Evolutionary conservation across 53 echinoderm and acorn worm genomes (phyloP).

Genomic region (Echinarachnius parma): DNA sequence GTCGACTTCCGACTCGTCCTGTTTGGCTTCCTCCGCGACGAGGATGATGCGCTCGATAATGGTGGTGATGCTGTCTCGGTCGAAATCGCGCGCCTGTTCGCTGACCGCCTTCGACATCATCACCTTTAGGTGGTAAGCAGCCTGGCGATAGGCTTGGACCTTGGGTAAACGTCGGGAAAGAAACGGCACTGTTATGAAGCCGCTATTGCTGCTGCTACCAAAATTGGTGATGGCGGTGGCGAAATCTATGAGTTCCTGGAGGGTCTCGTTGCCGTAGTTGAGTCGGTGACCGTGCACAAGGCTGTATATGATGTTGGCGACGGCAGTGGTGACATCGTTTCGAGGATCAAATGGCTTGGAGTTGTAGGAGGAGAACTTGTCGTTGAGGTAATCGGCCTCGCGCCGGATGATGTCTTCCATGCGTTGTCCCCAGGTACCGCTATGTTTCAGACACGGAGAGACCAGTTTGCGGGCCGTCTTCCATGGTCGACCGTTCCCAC

Average conservation of each 20-base stretch:
- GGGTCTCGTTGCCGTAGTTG: neutral
- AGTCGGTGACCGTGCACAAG: conserved; percentile 17
- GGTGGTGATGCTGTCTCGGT: conserved; percentile 1
- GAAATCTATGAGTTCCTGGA: conserved; percentile 11
- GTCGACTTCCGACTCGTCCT: neutral
- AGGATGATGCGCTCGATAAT: conserved; percentile 8
- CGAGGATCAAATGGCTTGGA: conserved; percentile 16
- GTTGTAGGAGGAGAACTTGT: neutral
- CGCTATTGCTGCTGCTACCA: neutral
- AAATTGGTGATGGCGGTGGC: neutral
- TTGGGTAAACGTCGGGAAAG: conserved; percentile 10
- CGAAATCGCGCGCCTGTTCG: neutral
- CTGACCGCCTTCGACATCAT: conserved; percentile 8
- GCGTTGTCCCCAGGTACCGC: conserved; percentile 20
- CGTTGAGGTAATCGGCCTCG: neutral
- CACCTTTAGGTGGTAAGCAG: neutral
- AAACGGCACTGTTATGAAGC: conserved; percentile 1
- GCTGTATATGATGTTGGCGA: conserved; percentile 16
- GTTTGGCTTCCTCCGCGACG: conserved; percentile 4
- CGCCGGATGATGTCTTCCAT: conserved; percentile 15
- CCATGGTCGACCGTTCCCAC: conserved; percentile 14
- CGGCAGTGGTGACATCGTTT: neutral
- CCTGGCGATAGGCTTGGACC: neutral
- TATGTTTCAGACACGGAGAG: conserved; percentile 11
- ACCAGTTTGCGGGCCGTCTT: conserved; percentile 3